These are phyloP conservation scores for Tor tambroides DNA, from an alignment of 2,113 vertebrate genomes.

Conservation along the genomic window DNA sequence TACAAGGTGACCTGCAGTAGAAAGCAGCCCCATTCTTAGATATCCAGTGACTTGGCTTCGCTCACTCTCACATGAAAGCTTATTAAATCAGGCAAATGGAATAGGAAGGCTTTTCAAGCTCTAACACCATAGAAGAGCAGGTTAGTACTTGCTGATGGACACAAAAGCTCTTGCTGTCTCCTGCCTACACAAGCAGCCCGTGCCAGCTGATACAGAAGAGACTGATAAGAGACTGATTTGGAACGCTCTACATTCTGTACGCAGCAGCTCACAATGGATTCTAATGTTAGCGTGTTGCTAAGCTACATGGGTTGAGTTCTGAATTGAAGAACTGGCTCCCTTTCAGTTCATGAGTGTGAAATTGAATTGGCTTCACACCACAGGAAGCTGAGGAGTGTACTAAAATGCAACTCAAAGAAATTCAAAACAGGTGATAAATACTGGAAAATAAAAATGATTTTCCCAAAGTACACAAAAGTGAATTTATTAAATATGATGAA, in stretches of 20 bases:
- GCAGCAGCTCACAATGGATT: background rate
- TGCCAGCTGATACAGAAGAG: constrained; percentile 4
- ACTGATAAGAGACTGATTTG: background rate
- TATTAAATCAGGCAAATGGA: background rate
- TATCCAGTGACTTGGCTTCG: constrained; percentile 33
- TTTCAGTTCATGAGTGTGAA: background rate
- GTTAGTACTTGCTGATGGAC: background rate
- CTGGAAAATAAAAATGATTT: background rate
- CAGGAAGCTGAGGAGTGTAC: background rate
- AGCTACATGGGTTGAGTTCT: background rate
- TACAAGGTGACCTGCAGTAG: constrained; percentile 49
- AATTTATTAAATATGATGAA: too few species aligned
- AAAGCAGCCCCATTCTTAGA: constrained; percentile 23
- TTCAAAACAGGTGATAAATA: background rate
- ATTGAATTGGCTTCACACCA: background rate
- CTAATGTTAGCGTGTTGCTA: background rate
- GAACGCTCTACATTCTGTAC: background rate
- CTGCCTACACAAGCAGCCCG: background rate
- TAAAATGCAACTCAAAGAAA: background rate
- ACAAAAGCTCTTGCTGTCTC: background rate
- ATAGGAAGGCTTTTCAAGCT: background rate
- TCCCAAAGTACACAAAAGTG: background rate
- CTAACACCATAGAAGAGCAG: constrained; percentile 23
- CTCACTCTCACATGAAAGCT: constrained; percentile 22
- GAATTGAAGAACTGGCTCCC: background rate